These are phyloP conservation scores for Stichopus horrens DNA, from an alignment of 53 echinoderm and acorn worm species.

Conservation along the genomic window DNA sequence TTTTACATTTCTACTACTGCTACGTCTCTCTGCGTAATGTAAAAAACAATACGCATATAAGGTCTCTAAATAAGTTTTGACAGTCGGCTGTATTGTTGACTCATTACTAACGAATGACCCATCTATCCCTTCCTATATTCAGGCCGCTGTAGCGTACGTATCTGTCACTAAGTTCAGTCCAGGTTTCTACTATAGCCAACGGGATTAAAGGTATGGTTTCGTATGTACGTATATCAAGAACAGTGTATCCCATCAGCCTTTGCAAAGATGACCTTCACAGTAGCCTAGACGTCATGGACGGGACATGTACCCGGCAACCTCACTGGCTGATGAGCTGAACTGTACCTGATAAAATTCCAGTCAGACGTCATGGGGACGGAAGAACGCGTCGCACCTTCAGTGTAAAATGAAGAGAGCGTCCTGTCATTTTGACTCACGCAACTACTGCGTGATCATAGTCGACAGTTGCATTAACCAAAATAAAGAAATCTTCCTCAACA, in stretches of 20 bases:
- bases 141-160: too few relatives aligned
- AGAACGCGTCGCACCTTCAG: constrained; percentile 33
- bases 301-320: background rate
- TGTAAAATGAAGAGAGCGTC: background rate
- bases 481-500: too few relatives aligned
- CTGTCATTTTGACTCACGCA: background rate
- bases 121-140: too few relatives aligned
- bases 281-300: constrained; percentile 12
- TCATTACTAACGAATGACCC: too few relatives aligned
- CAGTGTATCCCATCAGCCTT: background rate
- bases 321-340: background rate
- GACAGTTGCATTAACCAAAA: background rate
- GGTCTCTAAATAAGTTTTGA: too few relatives aligned
- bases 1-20: too few relatives aligned
- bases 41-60: too few relatives aligned
- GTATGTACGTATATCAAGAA: background rate
- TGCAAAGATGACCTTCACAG: background rate
- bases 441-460: background rate
- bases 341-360: background rate
- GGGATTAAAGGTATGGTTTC: too few relatives aligned
- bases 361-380: background rate
- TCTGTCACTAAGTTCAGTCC: too few relatives aligned
- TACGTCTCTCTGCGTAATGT: too few relatives aligned
- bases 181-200: too few relatives aligned
- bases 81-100: too few relatives aligned